Evolutionary conservation across 1,140 invertebrate species (phyloP).

Genomic region (Brachionus koreanus): DNA sequence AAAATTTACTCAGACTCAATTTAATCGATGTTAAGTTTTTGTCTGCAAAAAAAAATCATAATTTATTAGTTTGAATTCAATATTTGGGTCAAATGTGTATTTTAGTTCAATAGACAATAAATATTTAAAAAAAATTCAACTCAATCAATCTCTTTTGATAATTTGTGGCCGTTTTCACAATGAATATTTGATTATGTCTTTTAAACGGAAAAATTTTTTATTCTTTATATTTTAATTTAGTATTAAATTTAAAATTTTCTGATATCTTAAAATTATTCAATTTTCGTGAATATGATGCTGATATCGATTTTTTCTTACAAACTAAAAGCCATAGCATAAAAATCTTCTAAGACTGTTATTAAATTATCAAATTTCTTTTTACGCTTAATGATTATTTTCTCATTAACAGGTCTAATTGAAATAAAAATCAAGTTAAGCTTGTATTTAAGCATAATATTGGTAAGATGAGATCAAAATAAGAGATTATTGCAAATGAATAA

Average conservation of each 20-base stretch:
- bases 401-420: background rate
- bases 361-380: background rate
- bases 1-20: background rate
- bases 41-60: background rate
- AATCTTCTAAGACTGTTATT: background rate
- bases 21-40: background rate
- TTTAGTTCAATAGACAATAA: background rate
- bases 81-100: background rate
- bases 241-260: background rate
- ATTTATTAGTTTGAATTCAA: slow-evolving; percentile 1
- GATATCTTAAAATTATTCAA: background rate
- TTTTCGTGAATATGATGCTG: background rate
- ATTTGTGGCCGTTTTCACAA: background rate
- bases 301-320: background rate
- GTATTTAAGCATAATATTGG: background rate
- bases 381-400: background rate
- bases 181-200: background rate
- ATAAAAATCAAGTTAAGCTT: background rate
- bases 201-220: background rate
- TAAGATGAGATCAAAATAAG: background rate
- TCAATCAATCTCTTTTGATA: background rate
- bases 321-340: background rate
- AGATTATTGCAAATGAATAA: background rate
- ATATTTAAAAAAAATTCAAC: background rate
- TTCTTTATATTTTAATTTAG: background rate